Evolutionary conservation across 2,113 vertebrate genomes (phyloP), one percentile per base, ranked within the genome.

Genomic region (Fulica atra): DNA sequence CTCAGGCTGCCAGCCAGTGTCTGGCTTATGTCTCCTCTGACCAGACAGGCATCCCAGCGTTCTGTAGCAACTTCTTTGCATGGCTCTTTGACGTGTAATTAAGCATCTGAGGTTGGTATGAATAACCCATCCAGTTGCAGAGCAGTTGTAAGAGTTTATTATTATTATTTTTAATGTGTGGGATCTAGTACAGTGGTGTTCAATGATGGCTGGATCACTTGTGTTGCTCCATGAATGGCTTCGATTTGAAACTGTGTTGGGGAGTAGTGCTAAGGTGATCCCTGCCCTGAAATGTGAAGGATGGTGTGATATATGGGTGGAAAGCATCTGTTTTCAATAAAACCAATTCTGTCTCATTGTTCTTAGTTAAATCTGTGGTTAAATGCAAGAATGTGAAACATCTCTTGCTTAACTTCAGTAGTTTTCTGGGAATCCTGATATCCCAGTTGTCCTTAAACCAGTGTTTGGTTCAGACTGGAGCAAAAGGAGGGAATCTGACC

Each of bases 21-120:
- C 96, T 97, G 95, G 1, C 70, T 91, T 94, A n/a, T 66, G 81
- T 97, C 88, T 92, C 16, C 5, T 33, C 77, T 89, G 73, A 44
- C 91, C 86, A 95, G 92, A 46, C 5, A 48, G 51, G 42, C 61
- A 46, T 6, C 53, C 80, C 76, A 89, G 53, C 53, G 74, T 84
- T 69, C 57, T 85, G 7, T 1, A 81, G 86, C 80, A 77, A 6
- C 86, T 92, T 57, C 60, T 92, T 90, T 63, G 36, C 25, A 3
- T 76, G 92, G 40, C 90, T 70, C 28, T 69, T 94, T 65, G 86
- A 50, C 0, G 7, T 82, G 61, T 87, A 76, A 96, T 96, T 50
- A 77, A 89, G 65, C 83, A 42, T 89, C 81, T 74, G 70, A 69
- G 66, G 35, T 11, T 24, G 71, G 44, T 40, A 11, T 3, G 54